phyloP scores from a whole-genome alignment of 1,140 invertebrate species.

The Zaprionus inermis region DNA sequence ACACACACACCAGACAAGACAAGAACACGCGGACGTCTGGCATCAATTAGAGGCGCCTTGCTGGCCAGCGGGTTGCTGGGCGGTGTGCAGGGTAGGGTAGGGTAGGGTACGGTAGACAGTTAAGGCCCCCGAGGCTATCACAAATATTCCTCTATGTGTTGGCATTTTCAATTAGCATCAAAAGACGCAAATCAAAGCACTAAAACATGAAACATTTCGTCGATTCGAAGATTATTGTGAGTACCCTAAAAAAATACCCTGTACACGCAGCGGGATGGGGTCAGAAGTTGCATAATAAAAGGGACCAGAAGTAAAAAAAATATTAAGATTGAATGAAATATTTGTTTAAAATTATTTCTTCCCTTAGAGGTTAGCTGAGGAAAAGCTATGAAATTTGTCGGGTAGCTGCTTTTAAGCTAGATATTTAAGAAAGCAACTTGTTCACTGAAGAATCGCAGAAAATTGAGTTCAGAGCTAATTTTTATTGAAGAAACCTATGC shows the following conservation, averaged over 20 bases:
- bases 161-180: constrained; percentile 53
- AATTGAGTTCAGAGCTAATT: too few relatives aligned
- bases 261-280: neutral
- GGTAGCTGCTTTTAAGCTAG: neutral
- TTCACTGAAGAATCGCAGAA: neutral
- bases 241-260: constrained; percentile 4
- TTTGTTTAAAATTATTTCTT: too few relatives aligned
- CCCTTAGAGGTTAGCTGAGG: neutral
- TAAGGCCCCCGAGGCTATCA: neutral
- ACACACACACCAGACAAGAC: constrained; percentile 13
- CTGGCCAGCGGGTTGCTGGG: constrained; percentile 5
- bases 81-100: too few relatives aligned
- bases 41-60: constrained; percentile 59
- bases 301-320: too few relatives aligned
- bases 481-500: too few relatives aligned
- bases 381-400: neutral
- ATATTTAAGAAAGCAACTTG: neutral
- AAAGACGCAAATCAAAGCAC: constrained; percentile 58
- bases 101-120: neutral
- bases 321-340: too few relatives aligned
- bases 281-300: too few relatives aligned
- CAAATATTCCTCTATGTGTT: constrained; percentile 16
- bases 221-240: constrained; percentile 10
- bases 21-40: constrained; percentile 35
- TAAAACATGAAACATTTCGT: constrained; percentile 20